phyloP scores from a whole-genome alignment of 1,140 invertebrate species.

The Diploscapter pachys region DNA sequence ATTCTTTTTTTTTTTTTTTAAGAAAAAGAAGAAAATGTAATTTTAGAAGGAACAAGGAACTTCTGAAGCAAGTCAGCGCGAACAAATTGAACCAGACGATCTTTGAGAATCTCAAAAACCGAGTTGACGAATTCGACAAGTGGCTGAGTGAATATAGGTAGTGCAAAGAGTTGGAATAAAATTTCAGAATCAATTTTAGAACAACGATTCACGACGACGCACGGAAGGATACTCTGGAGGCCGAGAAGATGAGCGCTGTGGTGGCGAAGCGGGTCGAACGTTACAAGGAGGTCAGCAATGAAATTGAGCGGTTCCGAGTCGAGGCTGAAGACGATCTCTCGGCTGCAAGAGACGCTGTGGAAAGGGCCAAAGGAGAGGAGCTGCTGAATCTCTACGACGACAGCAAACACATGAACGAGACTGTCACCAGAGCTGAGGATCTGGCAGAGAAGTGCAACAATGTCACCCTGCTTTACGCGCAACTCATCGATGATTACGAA shows the following conservation, averaged over 20 bases:
- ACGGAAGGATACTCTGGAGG: constrained; percentile 35
- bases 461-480: constrained; percentile 26
- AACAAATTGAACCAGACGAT: constrained; percentile 54
- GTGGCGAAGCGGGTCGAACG: constrained; percentile 37
- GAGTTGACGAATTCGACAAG: constrained; percentile 35
- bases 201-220: constrained; percentile 24
- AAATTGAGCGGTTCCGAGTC: constrained; percentile 38
- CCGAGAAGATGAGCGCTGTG: constrained; percentile 37
- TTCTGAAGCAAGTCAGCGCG: constrained; percentile 46
- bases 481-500: constrained; percentile 43
- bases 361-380: constrained; percentile 34
- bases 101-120: constrained; percentile 43
- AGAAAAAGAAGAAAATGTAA: background rate
- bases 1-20: background rate
- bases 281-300: constrained; percentile 32
- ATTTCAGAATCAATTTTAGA: background rate
- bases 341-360: constrained; percentile 35
- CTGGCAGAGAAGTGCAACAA: constrained; percentile 25
- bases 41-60: constrained; percentile 42
- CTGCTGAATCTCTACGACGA: constrained; percentile 42
- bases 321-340: constrained; percentile 38
- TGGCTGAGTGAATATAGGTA: constrained; percentile 43
- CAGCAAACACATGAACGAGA: constrained; percentile 26
- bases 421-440: constrained; percentile 5
- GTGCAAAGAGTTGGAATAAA: too few species aligned